These are phyloP conservation scores for Salarias fasciatus DNA, from an alignment of 2,797 vertebrate genomes.

Conservation along the genomic window DNA sequence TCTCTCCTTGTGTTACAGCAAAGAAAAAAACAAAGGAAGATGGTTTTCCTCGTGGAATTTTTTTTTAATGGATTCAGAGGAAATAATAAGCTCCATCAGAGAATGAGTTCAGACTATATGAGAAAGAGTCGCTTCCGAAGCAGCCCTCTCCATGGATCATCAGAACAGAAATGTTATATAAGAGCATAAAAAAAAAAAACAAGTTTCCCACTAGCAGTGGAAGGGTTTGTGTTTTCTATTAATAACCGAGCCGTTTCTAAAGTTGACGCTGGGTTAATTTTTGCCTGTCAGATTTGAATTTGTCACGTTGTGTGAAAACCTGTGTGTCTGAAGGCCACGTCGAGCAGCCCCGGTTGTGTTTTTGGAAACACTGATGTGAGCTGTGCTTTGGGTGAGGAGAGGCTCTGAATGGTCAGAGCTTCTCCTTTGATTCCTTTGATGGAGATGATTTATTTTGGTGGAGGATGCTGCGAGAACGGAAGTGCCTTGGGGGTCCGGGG, in stretches of 20 bases:
- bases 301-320: slow-evolving; percentile 15
- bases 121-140: slow-evolving; percentile 50
- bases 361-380: slow-evolving; percentile 3
- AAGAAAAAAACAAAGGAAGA: too few relatives aligned
- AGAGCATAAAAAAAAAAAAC: slow-evolving; percentile 57
- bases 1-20: too few relatives aligned
- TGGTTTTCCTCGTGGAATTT: slow-evolving; percentile 18
- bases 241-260: slow-evolving; percentile 30
- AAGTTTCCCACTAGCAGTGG: slow-evolving; percentile 38
- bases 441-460: slow-evolving; percentile 66
- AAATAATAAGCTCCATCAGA: slow-evolving; percentile 11
- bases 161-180: slow-evolving; percentile 65
- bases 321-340: slow-evolving; percentile 14
- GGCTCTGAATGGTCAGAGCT: slow-evolving; percentile 41
- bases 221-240: slow-evolving; percentile 38
- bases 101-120: slow-evolving; percentile 27
- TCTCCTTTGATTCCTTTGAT: slow-evolving; percentile 45
- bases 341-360: too few relatives aligned
- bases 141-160: slow-evolving; percentile 46
- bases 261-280: slow-evolving; percentile 24
- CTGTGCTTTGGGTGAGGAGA: slow-evolving; percentile 33
- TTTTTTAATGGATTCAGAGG: not conserved
- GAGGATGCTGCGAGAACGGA: slow-evolving; percentile 65
- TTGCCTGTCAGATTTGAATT: slow-evolving; percentile 21
- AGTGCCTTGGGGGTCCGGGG: slow-evolving; percentile 59